Conservation (phyloP, 2,797 vertebrate genomes). For the Melanotaenia pygmaea region DNA sequence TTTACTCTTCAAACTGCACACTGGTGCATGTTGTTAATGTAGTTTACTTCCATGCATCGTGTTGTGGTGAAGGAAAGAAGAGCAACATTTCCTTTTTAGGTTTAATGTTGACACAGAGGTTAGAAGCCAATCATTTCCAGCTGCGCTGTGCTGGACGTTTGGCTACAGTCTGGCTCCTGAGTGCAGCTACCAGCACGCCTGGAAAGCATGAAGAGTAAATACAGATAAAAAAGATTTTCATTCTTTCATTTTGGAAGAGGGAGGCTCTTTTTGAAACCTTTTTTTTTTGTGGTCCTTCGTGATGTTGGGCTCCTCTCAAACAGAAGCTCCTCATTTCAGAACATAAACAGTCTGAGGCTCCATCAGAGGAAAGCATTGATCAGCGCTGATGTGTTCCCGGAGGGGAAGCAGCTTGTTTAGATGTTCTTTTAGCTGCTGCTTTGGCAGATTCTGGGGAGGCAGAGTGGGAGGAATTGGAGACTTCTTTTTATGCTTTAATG, state of each 20-base stretch:
- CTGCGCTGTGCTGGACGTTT: conserved; percentile 29
- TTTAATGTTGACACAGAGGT: conserved; percentile 53
- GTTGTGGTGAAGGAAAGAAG: not conserved
- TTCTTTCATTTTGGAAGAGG: not conserved
- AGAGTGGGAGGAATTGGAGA: conserved; percentile 24
- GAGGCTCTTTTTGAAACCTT: not conserved
- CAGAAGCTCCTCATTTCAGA: not conserved
- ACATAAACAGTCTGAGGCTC: conserved; percentile 21
- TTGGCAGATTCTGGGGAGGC: conserved; percentile 28
- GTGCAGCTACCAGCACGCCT: not conserved
- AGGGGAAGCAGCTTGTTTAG: conserved; percentile 20
- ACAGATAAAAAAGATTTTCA: too few relatives aligned
- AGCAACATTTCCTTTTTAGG: too few relatives aligned
- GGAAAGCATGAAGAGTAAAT: too few relatives aligned
- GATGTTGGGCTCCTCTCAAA: not conserved
- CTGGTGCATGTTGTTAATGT: not conserved
- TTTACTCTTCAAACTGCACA: too few relatives aligned
- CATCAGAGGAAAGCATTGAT: not conserved
- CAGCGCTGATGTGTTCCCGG: not conserved
- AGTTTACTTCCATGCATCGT: conserved; percentile 12
- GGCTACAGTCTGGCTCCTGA: not conserved
- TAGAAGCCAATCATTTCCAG: conserved; percentile 25
- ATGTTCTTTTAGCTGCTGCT: conserved; percentile 28
- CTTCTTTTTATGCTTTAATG: conserved; percentile 56
- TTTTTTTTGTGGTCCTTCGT: not conserved